Evolutionary conservation across 2,888 invertebrate species (phyloP), one percentile per base, ranked within the genome.

Genomic region (Schizotus pectinicornis): DNA sequence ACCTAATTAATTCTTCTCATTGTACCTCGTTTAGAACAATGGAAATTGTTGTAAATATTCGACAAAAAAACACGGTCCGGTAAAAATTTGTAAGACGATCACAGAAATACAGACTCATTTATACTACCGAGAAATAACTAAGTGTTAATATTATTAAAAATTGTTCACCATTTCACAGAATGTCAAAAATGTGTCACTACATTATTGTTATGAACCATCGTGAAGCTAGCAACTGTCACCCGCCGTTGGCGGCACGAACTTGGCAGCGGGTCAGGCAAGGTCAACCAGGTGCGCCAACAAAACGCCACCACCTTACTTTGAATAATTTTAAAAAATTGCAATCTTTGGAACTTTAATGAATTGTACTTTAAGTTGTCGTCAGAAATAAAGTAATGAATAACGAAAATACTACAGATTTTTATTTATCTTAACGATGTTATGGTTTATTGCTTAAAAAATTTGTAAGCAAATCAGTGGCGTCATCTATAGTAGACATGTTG

Each of bases 181-280:
- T 62, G 68, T 69, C 70, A 69, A 63, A 72, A 68, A 68, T 71
- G 66, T 73, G 71, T 72, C 73, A 72, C 68, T 61, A 55, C 65
- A 56, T 66, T 56, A 63, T 69, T 65, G 63, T 67, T 64, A 57
- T 51, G 62, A 51, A 65, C 37, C 61, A 64, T 59, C 60, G 61
- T 68, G 70, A 71, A 72, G 68, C 68, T 68, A 63, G 63, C 22
- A 22, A 22, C 22, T 22, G 22, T 22, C 22, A 22, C 3, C 22
- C 22, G 5, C 22, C 5, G 22, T 22, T 22, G 3, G 22, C 37
- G 47, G 43, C 56, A 41, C 36, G 46, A 56, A 56, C 49, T 43
- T 35, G 32, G 57, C 58, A 49, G 45, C 55, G 64, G 67, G 65
- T 64, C 67, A 64, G 31, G 51, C 63, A 68, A 68, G 69, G 69